phyloP scores from a whole-genome alignment of 2,113 vertebrate genomes.

The Tetraodon nigroviridis region DNA sequence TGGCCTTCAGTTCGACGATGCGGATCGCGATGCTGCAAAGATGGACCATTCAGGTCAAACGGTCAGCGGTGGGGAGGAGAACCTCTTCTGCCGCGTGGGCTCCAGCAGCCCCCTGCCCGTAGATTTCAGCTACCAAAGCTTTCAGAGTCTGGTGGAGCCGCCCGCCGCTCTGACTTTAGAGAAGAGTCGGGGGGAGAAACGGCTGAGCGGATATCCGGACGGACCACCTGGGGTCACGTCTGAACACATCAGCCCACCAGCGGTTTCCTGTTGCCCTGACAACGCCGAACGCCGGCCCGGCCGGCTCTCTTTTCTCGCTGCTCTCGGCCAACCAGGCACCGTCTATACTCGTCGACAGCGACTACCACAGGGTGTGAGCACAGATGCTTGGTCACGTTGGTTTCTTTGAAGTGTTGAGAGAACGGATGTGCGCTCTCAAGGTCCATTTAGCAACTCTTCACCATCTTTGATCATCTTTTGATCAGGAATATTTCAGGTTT shows the following conservation, averaged over 20 bases:
- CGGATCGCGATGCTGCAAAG: background rate
- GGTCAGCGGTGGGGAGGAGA: constrained; percentile 3
- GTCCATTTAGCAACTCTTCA: background rate
- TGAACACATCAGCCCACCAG: background rate
- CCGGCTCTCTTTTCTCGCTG: background rate
- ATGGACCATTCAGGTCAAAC: background rate
- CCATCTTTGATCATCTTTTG: too few relatives aligned
- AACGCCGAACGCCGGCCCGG: background rate
- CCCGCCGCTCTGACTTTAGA: constrained; percentile 1
- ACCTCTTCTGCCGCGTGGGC: constrained; percentile 4
- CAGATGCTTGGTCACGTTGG: background rate
- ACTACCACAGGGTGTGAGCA: constrained; percentile 41
- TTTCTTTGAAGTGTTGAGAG: too few relatives aligned
- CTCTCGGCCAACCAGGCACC: background rate
- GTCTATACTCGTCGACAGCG: constrained; percentile 11
- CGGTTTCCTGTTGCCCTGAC: background rate
- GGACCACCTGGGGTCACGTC: background rate
- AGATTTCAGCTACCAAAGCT: constrained; percentile 42
- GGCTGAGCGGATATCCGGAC: constrained; percentile 4
- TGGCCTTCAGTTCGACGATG: constrained; percentile 1
- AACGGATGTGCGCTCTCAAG: background rate
- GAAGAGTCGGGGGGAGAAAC: background rate
- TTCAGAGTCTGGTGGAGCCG: constrained; percentile 28
- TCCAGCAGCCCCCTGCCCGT: constrained; percentile 10
- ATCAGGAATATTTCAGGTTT: too few relatives aligned